Evolutionary conservation across 2,113 vertebrate species (phyloP), one percentile per base, ranked within the genome.

Genomic region (Stegastes partitus): DNA sequence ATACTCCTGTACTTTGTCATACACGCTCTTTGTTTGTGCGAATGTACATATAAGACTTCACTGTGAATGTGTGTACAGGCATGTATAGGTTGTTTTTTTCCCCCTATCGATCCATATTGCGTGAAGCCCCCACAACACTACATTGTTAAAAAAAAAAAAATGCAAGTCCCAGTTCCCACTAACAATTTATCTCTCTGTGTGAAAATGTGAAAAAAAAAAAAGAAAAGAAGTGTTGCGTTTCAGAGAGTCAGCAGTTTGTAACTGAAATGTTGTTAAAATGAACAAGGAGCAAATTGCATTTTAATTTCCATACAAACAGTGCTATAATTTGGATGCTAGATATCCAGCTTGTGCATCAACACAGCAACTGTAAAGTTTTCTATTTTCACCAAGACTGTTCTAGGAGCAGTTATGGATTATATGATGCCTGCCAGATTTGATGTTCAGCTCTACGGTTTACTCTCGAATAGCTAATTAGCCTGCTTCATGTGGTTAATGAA

Each of bases 401-500:
- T 86, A 53, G 25, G 23, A 68, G 26, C 15, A 15, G 56, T 72
- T 77, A 83, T 92, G 74, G 82, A 76, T 82, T 25, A 54, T 58
- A 28, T 34, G 57, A 25, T 55, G 28, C 49, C 65, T 72, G 64
- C 59, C 75, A 71, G 77, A 74, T 87, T 74, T 79, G 70, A 74
- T 80, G 74, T 75, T 84, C 18, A 59, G 54, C 74, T 82, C 47
- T 72, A 54, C 54, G 15, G 65, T 68, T 68, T 75, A 84, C 62
- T 95, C 94, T 92, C 86, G 72, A 92, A 93, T 92, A 91, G 91
- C 94, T 95, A 96, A 96, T 97, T 95, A 81, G 93, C 90, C 92
- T 93, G 88, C 94, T 95, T 96, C 93, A 93, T 94, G 93, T 92
- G 94, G 93, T 95, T 95, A 96, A 96, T 96, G 94, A 96, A 96